These are phyloP conservation scores for Corynorhinus townsendii DNA, from an alignment of 2,113 vertebrate genomes.

Conservation along the genomic window DNA sequence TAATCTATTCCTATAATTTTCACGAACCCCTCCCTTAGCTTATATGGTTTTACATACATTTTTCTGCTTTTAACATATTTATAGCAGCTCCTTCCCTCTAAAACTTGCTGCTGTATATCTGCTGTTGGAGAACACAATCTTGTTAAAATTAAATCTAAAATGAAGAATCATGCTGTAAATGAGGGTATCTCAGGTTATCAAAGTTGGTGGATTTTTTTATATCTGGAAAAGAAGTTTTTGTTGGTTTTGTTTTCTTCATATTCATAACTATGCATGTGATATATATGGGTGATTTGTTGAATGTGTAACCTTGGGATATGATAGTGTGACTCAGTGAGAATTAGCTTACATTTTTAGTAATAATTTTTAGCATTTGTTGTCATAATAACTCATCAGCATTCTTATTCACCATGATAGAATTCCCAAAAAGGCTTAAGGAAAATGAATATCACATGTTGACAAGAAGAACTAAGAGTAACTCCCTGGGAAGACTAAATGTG, in stretches of 20 bases:
- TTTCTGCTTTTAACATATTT: neutral
- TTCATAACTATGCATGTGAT: neutral
- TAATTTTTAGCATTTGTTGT: neutral
- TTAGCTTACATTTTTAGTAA: neutral
- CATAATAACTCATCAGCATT: neutral
- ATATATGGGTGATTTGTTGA: neutral
- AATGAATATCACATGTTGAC: neutral
- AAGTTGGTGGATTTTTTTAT: neutral
- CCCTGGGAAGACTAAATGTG: neutral
- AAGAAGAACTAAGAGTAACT: neutral
- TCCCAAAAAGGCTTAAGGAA: conserved; percentile 18
- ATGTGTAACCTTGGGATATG: neutral
- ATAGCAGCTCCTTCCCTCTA: neutral
- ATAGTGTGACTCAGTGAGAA: neutral
- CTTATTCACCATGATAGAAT: conserved; percentile 19
- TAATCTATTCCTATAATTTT: neutral
- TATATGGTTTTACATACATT: neutral
- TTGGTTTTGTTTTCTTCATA: neutral
- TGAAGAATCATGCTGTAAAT: neutral
- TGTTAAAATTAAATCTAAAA: neutral
- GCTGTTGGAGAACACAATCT: neutral
- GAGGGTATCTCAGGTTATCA: neutral
- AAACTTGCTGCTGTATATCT: neutral
- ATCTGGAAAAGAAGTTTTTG: neutral
- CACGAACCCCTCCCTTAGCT: neutral